Evolutionary conservation across 2,797 vertebrate species (phyloP), one percentile per base, ranked within the genome.

Genomic region (Lithobates pipiens): DNA sequence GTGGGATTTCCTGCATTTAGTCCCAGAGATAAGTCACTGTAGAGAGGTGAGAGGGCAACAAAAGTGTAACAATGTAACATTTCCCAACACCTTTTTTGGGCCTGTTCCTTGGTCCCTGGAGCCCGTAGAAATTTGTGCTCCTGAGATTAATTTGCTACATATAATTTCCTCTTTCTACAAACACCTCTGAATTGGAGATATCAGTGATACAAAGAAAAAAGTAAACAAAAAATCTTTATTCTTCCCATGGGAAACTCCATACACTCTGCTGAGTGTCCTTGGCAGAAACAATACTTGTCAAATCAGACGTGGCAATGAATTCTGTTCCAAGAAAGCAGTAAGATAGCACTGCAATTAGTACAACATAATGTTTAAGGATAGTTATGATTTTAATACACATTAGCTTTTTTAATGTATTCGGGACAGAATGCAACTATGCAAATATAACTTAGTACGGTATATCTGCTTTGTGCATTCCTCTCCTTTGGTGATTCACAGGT

Each of bases 11-110:
- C 84, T 75, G 84, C 36, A 78, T 80, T 85, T 80, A 80, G 71
- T 85, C 39, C 68, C 50, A 73, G 46, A 25, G 83, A 79, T 54
- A 25, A 78, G 50, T 80, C 65, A 50, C 50, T 67, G 29, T n/a
- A 80, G 29, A 69, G 42, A 80, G 84, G 84, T 81, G 72, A 85
- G 32, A 81, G 84, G 72, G 77, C 84, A 85, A 36, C 42, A 32
- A 80, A 80, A 80, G 77, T 76, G 84, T 76, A 76, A 85, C 84
- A 85, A 85, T 70, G 84, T 76, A 85, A 80, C 63, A 85, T 85
- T 85, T 76, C 42, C 77, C 39, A 27, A 80, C 84, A 85, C 84
- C 84, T 85, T 80, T n/a, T 39, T 15, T 69, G 50, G 5, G 57
- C 77, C 71, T 76, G 63, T 69, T 68, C 61, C 42, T 0, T 5